Evolutionary conservation across 2,797 vertebrate genomes (phyloP), one percentile per base, ranked within the genome.

Genomic region (Staurois parvus): DNA sequence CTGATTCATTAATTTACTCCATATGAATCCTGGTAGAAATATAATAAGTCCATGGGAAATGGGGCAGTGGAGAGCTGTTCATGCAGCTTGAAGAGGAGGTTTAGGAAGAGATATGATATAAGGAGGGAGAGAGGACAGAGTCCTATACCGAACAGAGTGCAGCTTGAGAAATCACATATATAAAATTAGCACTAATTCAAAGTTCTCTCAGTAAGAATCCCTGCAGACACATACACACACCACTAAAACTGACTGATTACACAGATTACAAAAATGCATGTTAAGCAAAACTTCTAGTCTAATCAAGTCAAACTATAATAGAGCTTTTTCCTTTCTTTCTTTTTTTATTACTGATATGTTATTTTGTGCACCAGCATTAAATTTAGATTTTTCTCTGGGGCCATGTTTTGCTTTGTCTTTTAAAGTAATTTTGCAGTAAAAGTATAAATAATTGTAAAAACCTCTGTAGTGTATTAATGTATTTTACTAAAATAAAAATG

Each of bases 1-100:
- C 66, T 17, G 52, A 72, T 70, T 67, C 48, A 77, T 82, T 86
- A 48, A 81, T 86, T 85, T 76, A 84, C 72, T 84, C 19, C 5
- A 2, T 1, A 45, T 69, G 28, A 85, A 81, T 76, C 24, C n/a
- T 30, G 67, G 26, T 70, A 76, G 62, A 81, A 72, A 68, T 34
- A 74, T 73, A 70, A 70, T 6, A 67, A 48, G 30, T 67, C 32
- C 29, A 66, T 68, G 24, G 74, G 29, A 80, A 66, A 80, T 75
- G 34, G 56, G 70, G 68, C 70, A 21, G n/a, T 2, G 24, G 62
- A 74, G 72, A n/a, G n/a, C 30, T 77, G 42, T 62, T 76, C 29
- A 62, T n/a, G 34, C 26, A 21, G 4, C 40, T 56, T 52, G 59
- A 12, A 83, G 67, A 69, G 30, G 45, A 84, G 48, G 56, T 12